Conservation (phyloP, 2,113 vertebrate genomes). For the Thalassarche chlororhynchos region DNA sequence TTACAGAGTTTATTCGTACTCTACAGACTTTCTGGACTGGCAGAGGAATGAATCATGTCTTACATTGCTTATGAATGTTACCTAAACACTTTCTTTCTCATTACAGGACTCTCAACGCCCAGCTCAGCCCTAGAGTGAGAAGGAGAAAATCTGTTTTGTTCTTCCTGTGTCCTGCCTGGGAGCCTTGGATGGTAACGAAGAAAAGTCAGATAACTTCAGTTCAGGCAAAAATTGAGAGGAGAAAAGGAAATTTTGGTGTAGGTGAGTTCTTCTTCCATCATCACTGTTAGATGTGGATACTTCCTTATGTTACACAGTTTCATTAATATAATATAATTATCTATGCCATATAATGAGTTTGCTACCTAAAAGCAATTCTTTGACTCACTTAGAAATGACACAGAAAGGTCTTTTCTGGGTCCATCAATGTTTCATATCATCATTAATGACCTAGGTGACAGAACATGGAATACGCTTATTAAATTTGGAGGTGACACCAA, state of each 20-base stretch:
- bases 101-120: background rate
- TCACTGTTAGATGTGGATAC: background rate
- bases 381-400: background rate
- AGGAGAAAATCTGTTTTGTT: background rate
- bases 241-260: background rate
- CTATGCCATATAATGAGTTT: background rate
- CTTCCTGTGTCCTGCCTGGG: background rate
- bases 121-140: background rate
- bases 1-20: background rate
- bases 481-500: slow-evolving; percentile 23
- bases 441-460: slow-evolving; percentile 10
- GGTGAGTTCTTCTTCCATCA: background rate
- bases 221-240: background rate
- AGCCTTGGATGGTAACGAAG: background rate
- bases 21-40: background rate
- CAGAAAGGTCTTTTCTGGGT: background rate
- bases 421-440: slow-evolving; percentile 17
- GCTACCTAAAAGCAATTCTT: background rate
- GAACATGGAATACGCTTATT: background rate
- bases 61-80: background rate
- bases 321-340: slow-evolving; percentile 8
- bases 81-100: background rate
- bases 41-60: background rate
- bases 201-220: background rate
- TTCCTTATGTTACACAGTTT: background rate